Conservation (phyloP, 2,888 invertebrate genomes). For the Conchocele bisecta region DNA sequence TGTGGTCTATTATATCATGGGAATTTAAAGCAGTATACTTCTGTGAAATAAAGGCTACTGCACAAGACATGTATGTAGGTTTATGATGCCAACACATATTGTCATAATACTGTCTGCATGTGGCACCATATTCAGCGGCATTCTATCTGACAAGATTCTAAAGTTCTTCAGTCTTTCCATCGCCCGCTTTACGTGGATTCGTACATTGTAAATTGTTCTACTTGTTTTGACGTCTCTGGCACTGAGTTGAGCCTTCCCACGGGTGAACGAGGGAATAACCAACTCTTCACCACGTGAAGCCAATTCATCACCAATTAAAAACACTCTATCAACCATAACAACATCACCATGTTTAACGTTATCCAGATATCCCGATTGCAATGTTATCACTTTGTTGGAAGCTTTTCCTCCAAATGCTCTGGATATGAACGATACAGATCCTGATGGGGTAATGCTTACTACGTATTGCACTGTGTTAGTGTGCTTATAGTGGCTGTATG, state of each 20-base stretch:
- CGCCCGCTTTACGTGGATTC: conserved; percentile 38
- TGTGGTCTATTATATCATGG: too few relatives aligned
- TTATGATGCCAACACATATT: conserved; percentile 10
- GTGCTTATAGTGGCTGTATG: conserved; percentile 48
- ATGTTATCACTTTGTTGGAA: conserved; percentile 36
- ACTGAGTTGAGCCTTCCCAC: conserved; percentile 36
- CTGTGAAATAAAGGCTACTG: too few relatives aligned
- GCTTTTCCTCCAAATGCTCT: conserved; percentile 30
- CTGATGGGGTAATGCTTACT: conserved; percentile 37
- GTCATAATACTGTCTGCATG: conserved; percentile 19
- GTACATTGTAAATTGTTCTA: conserved; percentile 20
- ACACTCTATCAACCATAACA: conserved; percentile 37
- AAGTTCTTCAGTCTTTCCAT: conserved; percentile 34
- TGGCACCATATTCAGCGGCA: conserved; percentile 23
- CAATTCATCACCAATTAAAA: conserved; percentile 32
- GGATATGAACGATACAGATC: conserved; percentile 38
- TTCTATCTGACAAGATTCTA: conserved; percentile 11
- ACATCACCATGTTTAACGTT: conserved; percentile 23
- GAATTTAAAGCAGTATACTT: too few relatives aligned
- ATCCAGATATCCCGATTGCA: conserved; percentile 30
- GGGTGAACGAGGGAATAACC: conserved; percentile 32
- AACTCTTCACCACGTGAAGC: conserved; percentile 9
- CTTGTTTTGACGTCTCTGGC: conserved; percentile 18
- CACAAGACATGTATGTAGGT: background rate
- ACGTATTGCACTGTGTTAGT: conserved; percentile 33